Base-by-base conservation (phyloP, 2,797 vertebrate genomes). In the Lepus townsendii region DNA sequence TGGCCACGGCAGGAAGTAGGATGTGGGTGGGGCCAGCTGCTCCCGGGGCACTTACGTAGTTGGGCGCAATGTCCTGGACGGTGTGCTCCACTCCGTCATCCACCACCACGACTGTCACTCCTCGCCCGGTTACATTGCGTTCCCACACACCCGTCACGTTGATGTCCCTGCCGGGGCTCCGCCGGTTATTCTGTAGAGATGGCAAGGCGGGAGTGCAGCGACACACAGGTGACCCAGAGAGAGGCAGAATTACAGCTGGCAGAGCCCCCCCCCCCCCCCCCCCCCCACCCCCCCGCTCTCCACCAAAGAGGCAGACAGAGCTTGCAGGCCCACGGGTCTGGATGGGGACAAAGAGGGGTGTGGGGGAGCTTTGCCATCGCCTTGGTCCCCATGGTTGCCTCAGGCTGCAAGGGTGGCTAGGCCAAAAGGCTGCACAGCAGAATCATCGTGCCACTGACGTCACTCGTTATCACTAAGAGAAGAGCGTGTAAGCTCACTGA, bases 101-200 rank as follows among this genome's bases (percentile, higher is more conserved):
- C 32, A 99, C 99, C 9, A 99, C 99, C 73, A 99, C 99, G 95
- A 99, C 99, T 0, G 99, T 99, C 97, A 99, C 99, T 0, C 99
- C 99, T 0, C 2, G 98, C 14, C 99, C 99, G 0, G 99, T 99
- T 95, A 99, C 99, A 50, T 99, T 99, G 71, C 93, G 98, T 96
- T 99, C 99, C 99, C 99, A 99, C n/a, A 99, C 98, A 0, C 99
- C 99, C 0, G 99, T 99, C 97, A 99, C 99, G 0, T 99, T 99
- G 98, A 99, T 99, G 97, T 99, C 99, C 99, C 99, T 99, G 14
- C 99, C 99, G 0, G 95, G 98, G 75, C 96, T 99, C 93, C 98
- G 88, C 60, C 97, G 96, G 94, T 99, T 99, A 97, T 99, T 99
- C 99, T 99, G 90, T 2, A 7, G 24, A 82, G 22, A 72, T 17